Base-by-base conservation (phyloP, 2,113 vertebrate species). In the Pogona vitticeps region DNA sequence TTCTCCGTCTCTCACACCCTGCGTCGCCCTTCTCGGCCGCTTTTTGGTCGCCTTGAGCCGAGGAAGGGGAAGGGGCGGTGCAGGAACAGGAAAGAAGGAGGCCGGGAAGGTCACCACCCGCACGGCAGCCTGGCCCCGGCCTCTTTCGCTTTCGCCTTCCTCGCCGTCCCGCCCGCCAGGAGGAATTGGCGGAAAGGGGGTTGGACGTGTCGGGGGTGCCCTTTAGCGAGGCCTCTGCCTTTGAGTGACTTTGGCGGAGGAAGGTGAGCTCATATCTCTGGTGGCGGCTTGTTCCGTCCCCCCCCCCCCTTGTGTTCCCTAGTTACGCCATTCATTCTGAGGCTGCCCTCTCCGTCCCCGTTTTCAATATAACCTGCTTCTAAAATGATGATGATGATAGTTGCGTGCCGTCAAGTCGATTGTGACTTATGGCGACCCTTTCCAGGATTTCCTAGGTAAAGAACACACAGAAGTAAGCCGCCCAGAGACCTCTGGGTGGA, bases 161-260 rank as follows among this genome's bases (percentile, higher is more conserved):
- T 18, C 46, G 33, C 3, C 3, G 56, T n/a, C n/a, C n/a, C n/a
- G n/a, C n/a, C n/a, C n/a, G n/a, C n/a, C n/a, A n/a, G n/a, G n/a
- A n/a, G n/a, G n/a, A n/a, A n/a, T n/a, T n/a, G n/a, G n/a, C n/a
- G n/a, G n/a, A n/a, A n/a, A n/a, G n/a, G n/a, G n/a, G n/a, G n/a
- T n/a, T n/a, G n/a, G n/a, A n/a, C n/a, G n/a, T n/a, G n/a, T n/a
- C n/a, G n/a, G n/a, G n/a, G n/a, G n/a, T n/a, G n/a, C n/a, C n/a
- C n/a, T n/a, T n/a, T n/a, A n/a, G n/a, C n/a, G 46, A 52, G 46
- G 46, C 46, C 46, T 52, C 46, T n/a, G 46, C 46, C 46, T 5
- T 28, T 56, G 31, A 6, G 68, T 78, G 86, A 58, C 76, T 89
- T 85, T 85, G 40, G 81, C 76, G 15, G 61, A 59, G 83, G 65